Evolutionary conservation across 2,797 vertebrate species (phyloP).

Genomic region (Bovichtus diacanthus): DNA sequence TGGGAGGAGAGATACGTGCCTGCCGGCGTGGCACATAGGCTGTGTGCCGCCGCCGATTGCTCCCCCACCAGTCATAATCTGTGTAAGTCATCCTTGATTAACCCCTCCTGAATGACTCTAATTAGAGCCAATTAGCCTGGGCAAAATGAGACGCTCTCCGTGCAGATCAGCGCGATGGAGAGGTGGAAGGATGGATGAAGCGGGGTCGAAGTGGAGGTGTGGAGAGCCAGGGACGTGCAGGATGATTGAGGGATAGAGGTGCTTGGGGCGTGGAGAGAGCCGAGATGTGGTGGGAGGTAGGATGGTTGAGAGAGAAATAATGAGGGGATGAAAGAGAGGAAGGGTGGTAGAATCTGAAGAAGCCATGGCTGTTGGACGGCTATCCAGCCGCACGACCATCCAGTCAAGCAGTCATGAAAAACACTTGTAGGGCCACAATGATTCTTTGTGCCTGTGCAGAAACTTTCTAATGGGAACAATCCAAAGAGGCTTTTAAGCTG

Average conservation of each 20-base stretch:
- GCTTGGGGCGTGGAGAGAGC: conserved; percentile 53
- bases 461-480: conserved; percentile 9
- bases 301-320: conserved; percentile 65
- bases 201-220: conserved; percentile 61
- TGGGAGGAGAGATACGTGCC: conserved; percentile 57
- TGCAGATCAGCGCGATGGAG: conserved; percentile 70
- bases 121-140: conserved; percentile 93
- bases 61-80: conserved; percentile 72
- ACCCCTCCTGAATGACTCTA: conserved; percentile 92
- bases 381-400: conserved; percentile 15
- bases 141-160: conserved; percentile 71
- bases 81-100: conserved; percentile 86
- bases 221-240: conserved; percentile 50
- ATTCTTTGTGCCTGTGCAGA: conserved; percentile 21
- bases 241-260: conserved; percentile 63
- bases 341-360: conserved; percentile 55
- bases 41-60: conserved; percentile 59
- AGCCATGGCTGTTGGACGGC: conserved; percentile 36
- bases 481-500: neutral
- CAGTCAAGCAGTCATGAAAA: conserved; percentile 41
- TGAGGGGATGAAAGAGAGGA: conserved; percentile 60
- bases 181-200: conserved; percentile 50
- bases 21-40: conserved; percentile 42
- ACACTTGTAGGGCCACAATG: conserved; percentile 42
- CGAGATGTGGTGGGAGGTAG: conserved; percentile 34